Evolutionary conservation across 2,797 vertebrate species (phyloP), one percentile per base, ranked within the genome.

Genomic region (Malacoctenus gilli): DNA sequence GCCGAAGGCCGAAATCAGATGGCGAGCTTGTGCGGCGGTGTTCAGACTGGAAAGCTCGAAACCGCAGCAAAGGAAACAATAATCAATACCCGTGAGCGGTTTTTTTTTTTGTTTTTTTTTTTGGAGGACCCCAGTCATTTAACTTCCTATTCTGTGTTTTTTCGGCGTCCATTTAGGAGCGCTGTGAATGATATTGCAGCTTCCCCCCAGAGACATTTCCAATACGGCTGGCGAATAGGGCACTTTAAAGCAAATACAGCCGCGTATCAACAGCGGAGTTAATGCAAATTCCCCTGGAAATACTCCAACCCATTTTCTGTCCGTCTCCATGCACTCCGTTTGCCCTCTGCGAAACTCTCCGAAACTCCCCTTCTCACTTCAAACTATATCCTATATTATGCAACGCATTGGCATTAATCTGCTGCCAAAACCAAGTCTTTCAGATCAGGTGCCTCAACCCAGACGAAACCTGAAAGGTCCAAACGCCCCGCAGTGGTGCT

Each of bases 121-220:
- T 6, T 35, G 1, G n/a, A n/a, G 12, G 11, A 18, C 36, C 25
- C 10, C 18, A 32, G 35, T 53, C 15, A 40, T 37, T 46, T 44
- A 15, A 50, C 41, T 41, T 43, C 59, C 14, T 38, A 30, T 52
- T 75, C 7, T 32, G 7, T 59, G 23, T 68, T 59, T 70, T n/a
- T 55, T 16, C 18, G 1, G 22, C 19, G 44, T 31, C 25, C 36
- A 62, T 49, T 63, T 20, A 35, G 9, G 16, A 37, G 28, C 47
- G 49, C 16, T 51, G 37, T 74, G 42, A 68, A 64, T 53, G 31
- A 68, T 60, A 51, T 67, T 55, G 42, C 53, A 64, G 42, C 77
- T 28, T 69, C 66, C 48, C 28, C 37, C 14, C 18, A 43, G 40
- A 60, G 51, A 58, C 51, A 38, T 48, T 10, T 58, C 28, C 43